Evolutionary conservation across 2,797 vertebrate species (phyloP), one percentile per base, ranked within the genome.

Genomic region (Sylvilagus floridanus): DNA sequence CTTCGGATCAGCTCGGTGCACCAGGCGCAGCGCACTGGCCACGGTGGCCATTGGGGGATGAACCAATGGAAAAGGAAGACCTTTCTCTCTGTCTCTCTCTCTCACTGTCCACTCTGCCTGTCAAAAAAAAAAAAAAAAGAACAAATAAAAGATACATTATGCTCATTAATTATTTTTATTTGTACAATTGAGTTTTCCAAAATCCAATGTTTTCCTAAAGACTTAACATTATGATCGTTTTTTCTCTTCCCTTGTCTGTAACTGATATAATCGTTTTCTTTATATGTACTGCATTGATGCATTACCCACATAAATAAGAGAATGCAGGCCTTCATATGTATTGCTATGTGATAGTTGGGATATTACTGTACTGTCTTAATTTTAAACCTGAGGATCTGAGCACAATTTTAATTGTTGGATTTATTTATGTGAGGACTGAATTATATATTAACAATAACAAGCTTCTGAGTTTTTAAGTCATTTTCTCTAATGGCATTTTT

Each of bases 131-230:
- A 35, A 35, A 35, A 35, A 35, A 35, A 35, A 35, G 35, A 2
- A 35, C 35, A 35, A 35, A 35, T 35, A 35, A 35, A 72, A 47
- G 21, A 13, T 19, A 37, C 8, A 62, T 81, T 57, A 35, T 54
- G 65, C 37, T 57, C 26, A 79, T 63, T 90, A 52, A 85, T 73
- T 83, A 32, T 21, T 89, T 86, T 57, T 83, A 95, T 82, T 77
- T 81, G 26, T 47, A 9, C 32, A n/a, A 57, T 10, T 26, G 21
- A 42, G 37, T 66, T 77, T 84, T 1, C 28, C 65, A 72, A 95
- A 93, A 78, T 14, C 1, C 2, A 86, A 1, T 52, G 9, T 76
- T 93, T 94, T 81, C 32, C 37, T 86, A 72, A 82, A 7, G 5
- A 57, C n/a, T 84, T 91, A 47, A 60, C 47, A 66, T 12, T 84